Conservation (phyloP, 2,113 vertebrate genomes). For the Petrocephalus zakoni region DNA sequence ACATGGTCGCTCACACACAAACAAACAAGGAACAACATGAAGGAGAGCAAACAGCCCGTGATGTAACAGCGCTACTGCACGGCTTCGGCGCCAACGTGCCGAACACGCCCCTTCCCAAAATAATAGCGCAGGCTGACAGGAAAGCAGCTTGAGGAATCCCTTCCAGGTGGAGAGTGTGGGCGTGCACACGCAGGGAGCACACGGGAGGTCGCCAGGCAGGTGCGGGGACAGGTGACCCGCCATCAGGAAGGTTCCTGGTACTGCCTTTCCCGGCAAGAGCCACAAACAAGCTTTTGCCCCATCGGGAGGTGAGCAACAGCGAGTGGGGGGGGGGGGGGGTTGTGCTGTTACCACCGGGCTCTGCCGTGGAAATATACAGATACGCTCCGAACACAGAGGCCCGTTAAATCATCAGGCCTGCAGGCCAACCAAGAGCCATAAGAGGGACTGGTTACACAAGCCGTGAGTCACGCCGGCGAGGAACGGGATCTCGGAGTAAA, state of each 20-base stretch:
- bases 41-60: background rate
- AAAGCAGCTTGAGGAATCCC: background rate
- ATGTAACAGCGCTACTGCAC: background rate
- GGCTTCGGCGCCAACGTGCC: too few relatives aligned
- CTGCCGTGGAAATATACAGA: background rate
- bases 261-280: background rate
- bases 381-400: background rate
- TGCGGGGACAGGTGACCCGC: background rate
- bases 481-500: conserved; percentile 8
- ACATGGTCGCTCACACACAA: background rate
- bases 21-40: background rate
- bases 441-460: conserved; percentile 16
- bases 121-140: background rate
- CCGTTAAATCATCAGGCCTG: background rate
- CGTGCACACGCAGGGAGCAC: background rate
- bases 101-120: background rate
- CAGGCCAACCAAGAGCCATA: background rate
- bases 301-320: background rate
- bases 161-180: background rate
- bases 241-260: background rate
- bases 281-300: background rate
- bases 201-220: background rate
- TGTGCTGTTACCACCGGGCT: background rate
- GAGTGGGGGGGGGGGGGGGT: background rate
- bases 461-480: conserved; percentile 10